Evolutionary conservation across 2,113 vertebrate species (phyloP).

Genomic region (Equus przewalskii): DNA sequence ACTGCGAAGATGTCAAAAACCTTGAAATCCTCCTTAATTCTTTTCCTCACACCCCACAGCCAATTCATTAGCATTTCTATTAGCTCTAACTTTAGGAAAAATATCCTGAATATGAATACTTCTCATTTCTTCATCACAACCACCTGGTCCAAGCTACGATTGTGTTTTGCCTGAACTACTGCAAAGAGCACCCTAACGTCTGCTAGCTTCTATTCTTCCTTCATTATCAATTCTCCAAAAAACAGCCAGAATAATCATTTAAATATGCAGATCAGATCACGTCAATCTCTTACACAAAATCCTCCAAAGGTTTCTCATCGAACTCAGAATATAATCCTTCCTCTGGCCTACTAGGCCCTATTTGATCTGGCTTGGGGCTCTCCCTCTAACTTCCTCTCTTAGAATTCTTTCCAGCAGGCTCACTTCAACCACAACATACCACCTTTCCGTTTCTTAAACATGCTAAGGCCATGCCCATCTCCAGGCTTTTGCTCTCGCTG

Average conservation of each 20-base stretch:
- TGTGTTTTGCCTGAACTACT: not conserved
- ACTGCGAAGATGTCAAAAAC: not conserved
- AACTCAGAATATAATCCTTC: not conserved
- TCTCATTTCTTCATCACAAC: not conserved
- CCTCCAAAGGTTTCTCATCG: not conserved
- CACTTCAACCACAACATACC: not conserved
- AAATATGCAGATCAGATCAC: not conserved
- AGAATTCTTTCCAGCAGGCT: not conserved
- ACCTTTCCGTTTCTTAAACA: not conserved
- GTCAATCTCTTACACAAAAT: not conserved
- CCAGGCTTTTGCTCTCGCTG: not conserved
- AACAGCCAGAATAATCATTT: not conserved
- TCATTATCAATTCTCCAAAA: not conserved
- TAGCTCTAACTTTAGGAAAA: not conserved
- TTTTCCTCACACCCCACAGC: not conserved
- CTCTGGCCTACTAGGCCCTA: not conserved
- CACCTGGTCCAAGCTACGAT: accelerated
- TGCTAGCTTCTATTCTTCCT: not conserved
- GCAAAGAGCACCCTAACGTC: not conserved
- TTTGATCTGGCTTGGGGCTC: too few relatives aligned
- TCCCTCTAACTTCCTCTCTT: not conserved
- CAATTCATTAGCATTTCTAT: not conserved
- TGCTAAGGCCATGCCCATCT: not conserved
- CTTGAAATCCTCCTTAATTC: not conserved
- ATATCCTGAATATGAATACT: not conserved